phyloP scores from a whole-genome alignment of 2,888 invertebrate species.

The Macrophya annulata region DNA sequence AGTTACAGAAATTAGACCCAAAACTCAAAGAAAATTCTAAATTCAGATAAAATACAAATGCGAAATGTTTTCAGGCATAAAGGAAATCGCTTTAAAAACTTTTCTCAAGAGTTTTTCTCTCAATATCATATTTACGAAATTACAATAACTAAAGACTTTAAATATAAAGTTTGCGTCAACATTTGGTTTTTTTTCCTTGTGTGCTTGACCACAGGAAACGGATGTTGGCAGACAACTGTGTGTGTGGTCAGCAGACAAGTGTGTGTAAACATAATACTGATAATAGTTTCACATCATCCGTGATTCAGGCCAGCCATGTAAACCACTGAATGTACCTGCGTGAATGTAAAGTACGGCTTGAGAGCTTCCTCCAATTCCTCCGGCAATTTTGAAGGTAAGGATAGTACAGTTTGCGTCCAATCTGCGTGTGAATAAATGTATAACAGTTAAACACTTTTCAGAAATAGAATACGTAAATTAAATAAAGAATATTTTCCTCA shows the following conservation, averaged over 20 bases:
- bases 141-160: neutral
- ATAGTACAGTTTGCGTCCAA: constrained; percentile 85
- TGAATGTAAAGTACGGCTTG: constrained; percentile 84
- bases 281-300: neutral
- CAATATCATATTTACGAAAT: neutral
- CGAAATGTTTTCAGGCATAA: neutral
- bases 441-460: constrained; percentile 64
- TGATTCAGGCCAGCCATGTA: constrained; percentile 6
- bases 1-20: neutral
- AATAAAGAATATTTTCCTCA: constrained; percentile 60
- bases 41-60: neutral
- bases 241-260: constrained; percentile 12
- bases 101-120: neutral
- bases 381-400: constrained; percentile 84
- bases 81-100: neutral
- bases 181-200: neutral
- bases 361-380: constrained; percentile 84
- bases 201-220: constrained; percentile 36
- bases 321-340: constrained; percentile 73
- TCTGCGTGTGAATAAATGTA: constrained; percentile 76
- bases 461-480: neutral
- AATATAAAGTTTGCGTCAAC: neutral
- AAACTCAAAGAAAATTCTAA: neutral
- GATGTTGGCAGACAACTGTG: neutral
- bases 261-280: constrained; percentile 9